phyloP scores from a whole-genome alignment of 2,888 invertebrate species.

The Meloe dianella region DNA sequence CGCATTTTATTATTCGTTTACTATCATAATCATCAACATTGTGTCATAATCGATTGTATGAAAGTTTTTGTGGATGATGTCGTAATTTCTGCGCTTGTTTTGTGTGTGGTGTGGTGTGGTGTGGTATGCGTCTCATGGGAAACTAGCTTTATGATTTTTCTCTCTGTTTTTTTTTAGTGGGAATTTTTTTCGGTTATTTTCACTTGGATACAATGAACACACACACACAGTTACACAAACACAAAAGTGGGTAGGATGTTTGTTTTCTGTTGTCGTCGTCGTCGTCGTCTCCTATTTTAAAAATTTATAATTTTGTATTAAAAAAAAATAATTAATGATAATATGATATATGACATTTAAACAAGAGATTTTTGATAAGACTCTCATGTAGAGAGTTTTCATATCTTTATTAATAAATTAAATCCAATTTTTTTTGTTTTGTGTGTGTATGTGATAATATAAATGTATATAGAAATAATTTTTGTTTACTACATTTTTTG shows the following conservation, averaged over 20 bases:
- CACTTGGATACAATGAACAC: constrained; percentile 3
- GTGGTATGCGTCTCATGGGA: background rate
- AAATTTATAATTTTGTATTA: background rate
- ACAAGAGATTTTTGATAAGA: background rate
- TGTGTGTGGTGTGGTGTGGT: too few species aligned
- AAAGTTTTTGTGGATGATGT: background rate
- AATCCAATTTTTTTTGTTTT: too few species aligned
- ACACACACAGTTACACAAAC: too few species aligned
- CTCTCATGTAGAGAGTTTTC: background rate
- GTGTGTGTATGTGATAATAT: background rate
- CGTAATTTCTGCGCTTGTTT: background rate
- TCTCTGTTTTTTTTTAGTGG: too few species aligned
- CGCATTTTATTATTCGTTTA: too few species aligned
- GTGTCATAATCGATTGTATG: background rate
- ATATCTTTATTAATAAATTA: background rate
- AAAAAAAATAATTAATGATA: too few species aligned
- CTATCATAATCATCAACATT: too few species aligned
- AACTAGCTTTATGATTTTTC: background rate
- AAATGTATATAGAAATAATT: background rate
- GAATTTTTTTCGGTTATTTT: background rate
- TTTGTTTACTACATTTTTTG: background rate
- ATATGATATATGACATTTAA: background rate
- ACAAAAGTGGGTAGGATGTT: background rate
- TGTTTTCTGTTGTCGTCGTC: too few species aligned
- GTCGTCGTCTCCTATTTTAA: too few species aligned